A percentile compares a stretch with the other conserved stretches of the same genome.
phyloP scores from a whole-genome alignment of 2,888 invertebrate species.

The Boloria euphrosyne region DNA sequence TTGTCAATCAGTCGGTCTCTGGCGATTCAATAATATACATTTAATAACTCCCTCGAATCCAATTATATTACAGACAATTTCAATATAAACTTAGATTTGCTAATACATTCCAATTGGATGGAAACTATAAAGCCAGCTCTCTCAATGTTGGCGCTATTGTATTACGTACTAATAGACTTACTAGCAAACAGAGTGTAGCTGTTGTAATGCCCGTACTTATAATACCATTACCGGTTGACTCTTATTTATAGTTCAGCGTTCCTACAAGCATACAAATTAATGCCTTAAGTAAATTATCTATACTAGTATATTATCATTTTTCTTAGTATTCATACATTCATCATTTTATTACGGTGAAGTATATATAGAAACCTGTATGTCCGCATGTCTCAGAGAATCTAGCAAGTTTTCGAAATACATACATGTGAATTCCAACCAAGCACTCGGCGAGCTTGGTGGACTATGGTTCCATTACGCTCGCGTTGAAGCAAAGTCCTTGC shows the following conservation, averaged over 20 bases:
- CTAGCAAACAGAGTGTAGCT: neutral
- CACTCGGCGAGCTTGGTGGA: too few species aligned
- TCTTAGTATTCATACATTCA: too few species aligned
- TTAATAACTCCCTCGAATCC: neutral
- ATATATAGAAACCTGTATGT: too few species aligned
- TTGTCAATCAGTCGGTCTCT: neutral
- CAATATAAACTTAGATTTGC: slow-evolving; percentile 2
- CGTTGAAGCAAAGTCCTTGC: too few species aligned
- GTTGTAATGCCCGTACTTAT: neutral
- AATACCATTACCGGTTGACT: neutral
- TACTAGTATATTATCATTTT: too few species aligned
- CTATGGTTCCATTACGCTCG: too few species aligned
- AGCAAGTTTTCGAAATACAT: too few species aligned
- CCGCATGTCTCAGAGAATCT: too few species aligned
- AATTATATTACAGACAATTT: neutral
- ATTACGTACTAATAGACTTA: slow-evolving; percentile 20
- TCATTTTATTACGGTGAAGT: too few species aligned
- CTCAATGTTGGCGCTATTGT: slow-evolving; percentile 18
- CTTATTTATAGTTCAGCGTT: neutral
- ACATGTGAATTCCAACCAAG: too few species aligned
- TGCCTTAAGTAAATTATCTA: too few species aligned
- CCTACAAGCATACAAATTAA: too few species aligned
- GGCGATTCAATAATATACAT: neutral
- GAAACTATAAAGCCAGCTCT: slow-evolving; percentile 8
- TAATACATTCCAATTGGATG: slow-evolving; percentile 26